Conservation (phyloP, 2,888 invertebrate species). For the Xylota segnis region DNA sequence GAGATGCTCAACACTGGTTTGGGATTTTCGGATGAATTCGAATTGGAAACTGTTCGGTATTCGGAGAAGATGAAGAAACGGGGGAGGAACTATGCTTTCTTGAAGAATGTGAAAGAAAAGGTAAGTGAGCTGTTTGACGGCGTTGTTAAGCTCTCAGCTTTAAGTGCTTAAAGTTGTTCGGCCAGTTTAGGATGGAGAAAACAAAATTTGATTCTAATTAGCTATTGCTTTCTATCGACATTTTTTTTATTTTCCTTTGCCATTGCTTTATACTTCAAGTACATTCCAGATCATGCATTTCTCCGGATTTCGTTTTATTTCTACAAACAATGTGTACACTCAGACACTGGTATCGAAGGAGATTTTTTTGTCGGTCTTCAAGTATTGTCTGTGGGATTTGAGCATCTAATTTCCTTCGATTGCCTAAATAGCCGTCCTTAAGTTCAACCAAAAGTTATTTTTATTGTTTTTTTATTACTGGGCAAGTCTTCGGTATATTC, state of each 20-base stretch:
- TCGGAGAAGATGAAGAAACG: slow-evolving; percentile 85
- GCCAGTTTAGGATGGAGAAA: slow-evolving; percentile 33
- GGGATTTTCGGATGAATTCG: slow-evolving; percentile 97
- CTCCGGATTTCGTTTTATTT: slow-evolving; percentile 41
- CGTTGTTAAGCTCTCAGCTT: slow-evolving; percentile 39
- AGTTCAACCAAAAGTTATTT: too few relatives aligned
- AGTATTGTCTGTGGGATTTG: neutral
- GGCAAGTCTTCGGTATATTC: too few relatives aligned
- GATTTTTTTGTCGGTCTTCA: neutral
- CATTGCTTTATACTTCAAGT: slow-evolving; percentile 60
- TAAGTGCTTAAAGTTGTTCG: slow-evolving; percentile 33
- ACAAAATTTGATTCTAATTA: slow-evolving; percentile 22
- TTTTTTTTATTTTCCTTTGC: slow-evolving; percentile 47
- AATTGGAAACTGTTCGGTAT: slow-evolving; percentile 91
- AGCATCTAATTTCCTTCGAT: too few relatives aligned
- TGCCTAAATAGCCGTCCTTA: too few relatives aligned
- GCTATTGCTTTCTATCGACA: slow-evolving; percentile 45
- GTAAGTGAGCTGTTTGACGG: slow-evolving; percentile 84
- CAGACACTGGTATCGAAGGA: neutral
- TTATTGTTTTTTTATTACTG: too few relatives aligned
- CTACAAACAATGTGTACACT: too few relatives aligned
- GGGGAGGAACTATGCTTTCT: slow-evolving; percentile 89
- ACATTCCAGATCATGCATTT: slow-evolving; percentile 57
- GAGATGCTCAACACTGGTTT: slow-evolving; percentile 96
- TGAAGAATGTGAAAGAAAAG: slow-evolving; percentile 95